Conservation (phyloP, 2,888 invertebrate species). For the Bugulina stolonifera region DNA sequence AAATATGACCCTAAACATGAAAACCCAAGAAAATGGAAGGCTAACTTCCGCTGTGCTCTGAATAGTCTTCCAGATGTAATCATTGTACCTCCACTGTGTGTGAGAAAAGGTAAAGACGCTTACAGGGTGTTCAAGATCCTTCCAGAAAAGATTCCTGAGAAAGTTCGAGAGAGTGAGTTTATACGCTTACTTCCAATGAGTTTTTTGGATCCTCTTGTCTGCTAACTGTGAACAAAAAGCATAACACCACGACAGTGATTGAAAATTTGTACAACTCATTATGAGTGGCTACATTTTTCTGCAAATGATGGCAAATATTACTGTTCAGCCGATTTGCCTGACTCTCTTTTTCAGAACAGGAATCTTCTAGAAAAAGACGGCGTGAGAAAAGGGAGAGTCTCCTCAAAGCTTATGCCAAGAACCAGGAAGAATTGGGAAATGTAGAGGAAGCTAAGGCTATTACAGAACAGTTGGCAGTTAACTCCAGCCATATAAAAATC, state of each 20-base stretch:
- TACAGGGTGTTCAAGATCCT: constrained; percentile 40
- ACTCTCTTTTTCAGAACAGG: constrained; percentile 11
- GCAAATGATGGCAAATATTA: not conserved
- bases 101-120: constrained; percentile 42
- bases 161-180: constrained; percentile 26
- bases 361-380: constrained; percentile 2
- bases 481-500: not conserved
- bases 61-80: constrained; percentile 45
- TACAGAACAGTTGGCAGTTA: constrained; percentile 14
- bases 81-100: constrained; percentile 35
- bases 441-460: constrained; percentile 4
- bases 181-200: too few relatives aligned
- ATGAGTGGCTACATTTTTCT: too few relatives aligned
- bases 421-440: constrained; percentile 1
- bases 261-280: too few relatives aligned
- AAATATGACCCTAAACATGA: constrained; percentile 26
- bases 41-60: constrained; percentile 49
- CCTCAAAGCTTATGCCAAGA: constrained; percentile 15
- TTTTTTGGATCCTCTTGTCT: too few relatives aligned
- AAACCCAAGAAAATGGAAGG: constrained; percentile 44
- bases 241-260: too few relatives aligned
- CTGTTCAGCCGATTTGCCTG: not conserved
- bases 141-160: constrained; percentile 27
- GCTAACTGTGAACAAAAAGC: too few relatives aligned
- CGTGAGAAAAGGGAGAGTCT: constrained; percentile 10